Conservation (phyloP, 2,888 invertebrate species). For the Lottia gigantea region DNA sequence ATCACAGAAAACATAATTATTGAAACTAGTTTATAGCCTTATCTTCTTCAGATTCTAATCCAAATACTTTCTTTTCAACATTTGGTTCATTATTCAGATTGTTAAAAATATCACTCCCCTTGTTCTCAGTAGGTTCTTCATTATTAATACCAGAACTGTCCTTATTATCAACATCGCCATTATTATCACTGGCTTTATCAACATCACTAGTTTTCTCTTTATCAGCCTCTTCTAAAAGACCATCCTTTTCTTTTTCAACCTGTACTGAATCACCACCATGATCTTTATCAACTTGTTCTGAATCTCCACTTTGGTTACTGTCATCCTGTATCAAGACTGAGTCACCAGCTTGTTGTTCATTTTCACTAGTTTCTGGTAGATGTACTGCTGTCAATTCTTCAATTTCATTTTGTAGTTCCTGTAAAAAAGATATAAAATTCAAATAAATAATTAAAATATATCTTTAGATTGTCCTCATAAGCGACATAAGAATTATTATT, state of each 20-base stretch:
- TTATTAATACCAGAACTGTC: too few relatives aligned
- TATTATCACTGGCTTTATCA: too few relatives aligned
- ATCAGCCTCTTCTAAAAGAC: too few relatives aligned
- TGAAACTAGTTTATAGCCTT: neutral
- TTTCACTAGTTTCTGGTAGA: neutral
- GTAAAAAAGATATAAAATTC: neutral
- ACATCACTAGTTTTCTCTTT: neutral
- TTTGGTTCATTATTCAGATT: neutral
- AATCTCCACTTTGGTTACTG: too few relatives aligned
- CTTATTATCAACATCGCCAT: too few relatives aligned
- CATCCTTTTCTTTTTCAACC: too few relatives aligned
- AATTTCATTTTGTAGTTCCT: constrained; percentile 9
- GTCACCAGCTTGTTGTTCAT: neutral
- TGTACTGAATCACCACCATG: neutral
- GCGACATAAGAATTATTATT: too few relatives aligned
- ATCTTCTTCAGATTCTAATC: neutral
- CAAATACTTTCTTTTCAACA: neutral
- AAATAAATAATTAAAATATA: neutral
- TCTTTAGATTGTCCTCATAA: too few relatives aligned
- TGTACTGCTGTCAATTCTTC: neutral
- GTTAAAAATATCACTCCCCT: neutral
- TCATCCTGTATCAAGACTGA: neutral
- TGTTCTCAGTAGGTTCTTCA: too few relatives aligned
- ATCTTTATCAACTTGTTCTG: too few relatives aligned
- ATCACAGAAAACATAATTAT: too few relatives aligned